phyloP scores from a whole-genome alignment of 2,113 vertebrate species.

The Vulpes lagopus region DNA sequence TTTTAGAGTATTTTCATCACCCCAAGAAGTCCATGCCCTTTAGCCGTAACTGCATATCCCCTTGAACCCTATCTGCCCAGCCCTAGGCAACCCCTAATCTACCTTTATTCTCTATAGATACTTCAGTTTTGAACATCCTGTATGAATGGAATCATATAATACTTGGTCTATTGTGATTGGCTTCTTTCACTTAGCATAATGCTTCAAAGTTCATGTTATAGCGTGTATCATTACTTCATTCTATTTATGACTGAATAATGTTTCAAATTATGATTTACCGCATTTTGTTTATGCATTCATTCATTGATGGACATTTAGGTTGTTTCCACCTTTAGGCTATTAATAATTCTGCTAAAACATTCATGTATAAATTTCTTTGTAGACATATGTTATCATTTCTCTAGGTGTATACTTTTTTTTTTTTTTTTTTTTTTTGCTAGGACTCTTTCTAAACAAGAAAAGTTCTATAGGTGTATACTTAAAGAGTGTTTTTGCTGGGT shows the following conservation, averaged over 20 bases:
- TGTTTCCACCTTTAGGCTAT: background rate
- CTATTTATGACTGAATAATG: background rate
- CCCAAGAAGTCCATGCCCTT: background rate
- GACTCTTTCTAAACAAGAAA: too few relatives aligned
- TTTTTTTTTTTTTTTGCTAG: too few relatives aligned
- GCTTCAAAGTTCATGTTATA: background rate
- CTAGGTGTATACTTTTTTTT: background rate
- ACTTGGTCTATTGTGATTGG: background rate
- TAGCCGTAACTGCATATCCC: background rate
- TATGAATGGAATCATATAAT: background rate
- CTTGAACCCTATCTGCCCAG: background rate
- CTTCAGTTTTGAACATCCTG: background rate
- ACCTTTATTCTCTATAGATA: conserved; percentile 3
- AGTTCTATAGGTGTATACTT: background rate
- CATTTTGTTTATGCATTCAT: conserved; percentile 4
- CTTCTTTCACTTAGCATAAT: background rate
- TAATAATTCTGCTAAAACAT: conserved; percentile 20
- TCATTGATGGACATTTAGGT: background rate
- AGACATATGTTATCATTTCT: background rate
- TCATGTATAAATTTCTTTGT: background rate
- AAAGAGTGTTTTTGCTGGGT: background rate
- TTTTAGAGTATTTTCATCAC: background rate
- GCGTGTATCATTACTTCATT: background rate
- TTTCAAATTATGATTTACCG: background rate
- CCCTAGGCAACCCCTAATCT: background rate